Evolutionary conservation across 2,797 vertebrate genomes (phyloP), one percentile per base, ranked within the genome.

Genomic region (Crenichthys baileyi): DNA sequence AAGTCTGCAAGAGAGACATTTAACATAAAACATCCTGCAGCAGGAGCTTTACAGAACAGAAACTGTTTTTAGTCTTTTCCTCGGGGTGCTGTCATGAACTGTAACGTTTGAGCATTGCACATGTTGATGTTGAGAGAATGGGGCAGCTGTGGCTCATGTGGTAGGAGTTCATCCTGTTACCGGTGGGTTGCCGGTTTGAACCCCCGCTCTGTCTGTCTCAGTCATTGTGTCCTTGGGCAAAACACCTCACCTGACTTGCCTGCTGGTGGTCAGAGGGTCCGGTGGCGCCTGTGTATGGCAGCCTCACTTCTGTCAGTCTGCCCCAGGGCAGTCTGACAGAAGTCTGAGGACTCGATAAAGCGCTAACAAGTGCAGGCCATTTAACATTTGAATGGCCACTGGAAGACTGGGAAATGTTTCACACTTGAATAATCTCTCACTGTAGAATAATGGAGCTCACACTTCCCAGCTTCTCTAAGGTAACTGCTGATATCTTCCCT

Each of bases 1-100:
- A 61, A 99, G 91, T 87, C 98, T 99, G 90, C 31, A 84, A 63
- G 79, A 78, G 7, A 70, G 44, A 70, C 4, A 44, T 39, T 3
- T 1, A 2, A 2, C 2, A 12, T 48, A 50, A 39, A 44, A 53
- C 31, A 60, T 20, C n/a, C 60, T 2, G 51, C 60, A 48, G 2
- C 29, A 61, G 15, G 15, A 20, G 63, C 11, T 44, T 44, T 44
- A n/a, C 44, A n/a, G 18, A 68, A 22, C 65, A 68, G 65, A 68
- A 41, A 11, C 63, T 15, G 16, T 50, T 50, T 63, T 36, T 18
- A 63, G 31, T 20, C 16, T 63, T 63, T 36, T 63, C 36, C 61
- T 63, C 4, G 20, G 29, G 2, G 13, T 5, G 6, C 2, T 3
- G 29, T 63, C 29, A 36, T 7, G 2, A 31, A 29, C 13, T 16